Base-by-base conservation (phyloP, 2,888 invertebrate species). In the Kuschelorhynchus macadamiae region DNA sequence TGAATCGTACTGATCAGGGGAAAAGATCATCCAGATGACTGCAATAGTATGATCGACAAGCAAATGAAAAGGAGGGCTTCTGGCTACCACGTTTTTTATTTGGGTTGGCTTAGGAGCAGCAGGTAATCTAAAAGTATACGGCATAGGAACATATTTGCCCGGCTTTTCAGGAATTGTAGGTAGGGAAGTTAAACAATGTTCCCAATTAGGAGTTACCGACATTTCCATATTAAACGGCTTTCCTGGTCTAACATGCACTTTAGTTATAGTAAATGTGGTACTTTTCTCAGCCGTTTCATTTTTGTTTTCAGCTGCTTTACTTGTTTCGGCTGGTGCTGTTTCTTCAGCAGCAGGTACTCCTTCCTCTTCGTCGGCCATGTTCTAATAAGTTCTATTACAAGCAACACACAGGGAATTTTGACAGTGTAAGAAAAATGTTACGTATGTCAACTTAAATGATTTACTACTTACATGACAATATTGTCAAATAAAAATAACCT, bases 21-120 rank as follows among this genome's bases (percentile, higher is more conserved):
- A 80, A 74, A 84, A 85, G 21, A 85, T 68, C 65, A 78, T 77
- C 85, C 84, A 85, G 52, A 85, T 76, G 1, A 85, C 84, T 0
- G 84, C 83, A 14, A 85, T 78, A 0, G 82, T 76, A 66, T 85
- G 85, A 71, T 85, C 85, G 18, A 85, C 70, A 42, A 82, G 81
- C 2, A 84, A 44, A 69, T 82, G 78, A 69, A 81, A 82, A 0
- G 84, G 84, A 1, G 85, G 84, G 62, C 80, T 78, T 71, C 76
- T 76, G 1, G 80, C 79, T 2, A 65, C 67, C 16, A 77, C 72
- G 14, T 75, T 76, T 5, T 71, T 72, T 2, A 77, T 63, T 50
- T 74, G 75, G 1, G 73, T 72, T 2, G 75, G 66, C 18, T 70
- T 67, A 2, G 72, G 63, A 8, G 72, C 63, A 3, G 71, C 60